Conservation (phyloP, 2,797 vertebrate genomes). For the Chelonia mydas region DNA sequence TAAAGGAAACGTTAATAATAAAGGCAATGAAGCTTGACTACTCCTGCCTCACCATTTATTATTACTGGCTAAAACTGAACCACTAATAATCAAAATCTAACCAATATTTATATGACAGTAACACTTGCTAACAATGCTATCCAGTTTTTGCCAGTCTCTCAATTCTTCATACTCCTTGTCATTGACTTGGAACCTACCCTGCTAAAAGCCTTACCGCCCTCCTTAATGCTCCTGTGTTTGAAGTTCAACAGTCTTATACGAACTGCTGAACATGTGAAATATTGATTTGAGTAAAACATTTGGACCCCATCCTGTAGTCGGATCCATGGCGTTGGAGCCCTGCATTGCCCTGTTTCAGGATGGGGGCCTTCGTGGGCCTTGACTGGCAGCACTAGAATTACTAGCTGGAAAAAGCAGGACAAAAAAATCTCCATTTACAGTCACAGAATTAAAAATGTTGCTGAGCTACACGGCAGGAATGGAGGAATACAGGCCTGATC, state of each 20-base stretch:
- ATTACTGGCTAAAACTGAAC: too few relatives aligned
- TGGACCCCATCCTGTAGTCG: fast-evolving
- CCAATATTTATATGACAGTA: background rate
- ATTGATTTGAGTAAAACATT: fast-evolving
- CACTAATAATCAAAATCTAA: background rate
- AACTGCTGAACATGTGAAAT: fast-evolving
- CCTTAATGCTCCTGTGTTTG: fast-evolving
- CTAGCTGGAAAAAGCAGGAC: background rate
- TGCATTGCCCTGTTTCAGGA: background rate
- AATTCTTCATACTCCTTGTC: fast-evolving
- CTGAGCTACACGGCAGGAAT: fast-evolving
- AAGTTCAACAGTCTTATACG: fast-evolving
- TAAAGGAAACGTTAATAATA: background rate
- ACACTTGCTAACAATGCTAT: background rate
- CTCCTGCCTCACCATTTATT: background rate
- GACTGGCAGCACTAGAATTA: background rate
- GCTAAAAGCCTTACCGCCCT: fast-evolving
- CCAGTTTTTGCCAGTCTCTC: fast-evolving
- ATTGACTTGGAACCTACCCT: fast-evolving
- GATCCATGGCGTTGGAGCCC: fast-evolving
- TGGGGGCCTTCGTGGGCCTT: fast-evolving
- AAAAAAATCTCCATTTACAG: background rate
- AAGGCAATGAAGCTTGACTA: background rate
- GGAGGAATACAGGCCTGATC: background rate
- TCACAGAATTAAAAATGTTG: background rate